These are phyloP conservation scores for Balearica regulorum DNA, from an alignment of 2,797 vertebrate genomes.

Conservation along the genomic window DNA sequence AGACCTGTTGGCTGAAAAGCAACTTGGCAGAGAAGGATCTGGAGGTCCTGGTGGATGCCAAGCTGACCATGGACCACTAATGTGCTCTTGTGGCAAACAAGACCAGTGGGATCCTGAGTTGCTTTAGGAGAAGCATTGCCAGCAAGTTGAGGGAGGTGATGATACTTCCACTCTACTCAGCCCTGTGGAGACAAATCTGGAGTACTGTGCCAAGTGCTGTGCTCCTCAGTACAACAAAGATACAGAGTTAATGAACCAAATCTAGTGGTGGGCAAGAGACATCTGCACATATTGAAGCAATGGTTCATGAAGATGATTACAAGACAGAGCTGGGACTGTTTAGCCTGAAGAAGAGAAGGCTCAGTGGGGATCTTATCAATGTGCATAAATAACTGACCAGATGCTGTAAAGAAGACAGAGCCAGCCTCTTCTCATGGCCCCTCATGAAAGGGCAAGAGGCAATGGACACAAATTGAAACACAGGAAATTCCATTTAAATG, in stretches of 20 bases:
- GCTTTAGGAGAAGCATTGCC: background rate
- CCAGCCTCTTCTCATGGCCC: background rate
- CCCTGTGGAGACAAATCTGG: background rate
- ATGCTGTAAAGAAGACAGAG: background rate
- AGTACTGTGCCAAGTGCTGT: background rate
- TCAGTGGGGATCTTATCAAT: background rate
- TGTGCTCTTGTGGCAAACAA: background rate
- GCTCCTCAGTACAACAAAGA: background rate
- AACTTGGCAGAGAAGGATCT: background rate
- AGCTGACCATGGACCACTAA: background rate
- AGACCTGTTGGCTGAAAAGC: background rate
- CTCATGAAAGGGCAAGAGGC: background rate
- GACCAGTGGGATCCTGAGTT: background rate
- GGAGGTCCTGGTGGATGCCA: background rate
- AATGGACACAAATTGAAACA: background rate
- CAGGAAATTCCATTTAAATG: background rate
- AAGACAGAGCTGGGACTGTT: background rate
- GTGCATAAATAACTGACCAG: background rate
- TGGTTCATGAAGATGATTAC: background rate
- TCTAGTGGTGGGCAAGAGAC: background rate
- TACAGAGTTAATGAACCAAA: background rate
- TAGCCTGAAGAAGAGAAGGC: background rate
- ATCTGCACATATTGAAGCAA: background rate
- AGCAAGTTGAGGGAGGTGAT: accelerated
- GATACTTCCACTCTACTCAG: background rate